Conservation (phyloP, 1,140 invertebrate genomes). For the Melanaphis sacchari region DNA sequence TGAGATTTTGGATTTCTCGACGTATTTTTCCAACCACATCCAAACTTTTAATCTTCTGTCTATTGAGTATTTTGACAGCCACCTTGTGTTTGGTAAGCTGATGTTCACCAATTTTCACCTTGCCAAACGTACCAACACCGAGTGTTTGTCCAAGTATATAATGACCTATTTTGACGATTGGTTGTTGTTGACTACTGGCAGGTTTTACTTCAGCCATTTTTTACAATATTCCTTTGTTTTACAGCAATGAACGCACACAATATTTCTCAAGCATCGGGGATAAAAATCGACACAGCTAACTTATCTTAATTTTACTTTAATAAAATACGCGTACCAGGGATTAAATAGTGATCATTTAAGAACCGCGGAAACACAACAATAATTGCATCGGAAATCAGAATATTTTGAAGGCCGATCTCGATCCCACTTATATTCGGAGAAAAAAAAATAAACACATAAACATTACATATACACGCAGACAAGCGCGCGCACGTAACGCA, state of each 20-base stretch:
- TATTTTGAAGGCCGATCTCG: slow-evolving; percentile 45
- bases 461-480: slow-evolving; percentile 5
- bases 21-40: slow-evolving; percentile 99
- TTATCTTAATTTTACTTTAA: neutral
- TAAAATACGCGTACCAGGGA: neutral
- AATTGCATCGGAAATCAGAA: slow-evolving; percentile 35
- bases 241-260: neutral
- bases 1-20: slow-evolving; percentile 98
- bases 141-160: slow-evolving; percentile 89
- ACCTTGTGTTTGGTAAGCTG: slow-evolving; percentile 98
- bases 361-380: slow-evolving; percentile 36
- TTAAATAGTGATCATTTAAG: slow-evolving; percentile 7
- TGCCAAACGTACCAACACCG: slow-evolving; percentile 92
- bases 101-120: slow-evolving; percentile 98
- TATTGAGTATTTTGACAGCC: slow-evolving; percentile 97
- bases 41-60: slow-evolving; percentile 98
- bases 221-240: neutral
- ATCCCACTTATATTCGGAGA: slow-evolving; percentile 23
- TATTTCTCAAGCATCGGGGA: neutral
- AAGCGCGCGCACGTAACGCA: slow-evolving; percentile 13
- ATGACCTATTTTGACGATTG: slow-evolving; percentile 91
- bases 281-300: neutral
- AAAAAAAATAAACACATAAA: slow-evolving; percentile 7
- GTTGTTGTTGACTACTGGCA: slow-evolving; percentile 65
- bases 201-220: slow-evolving; percentile 29